Conservation (phyloP, 2,888 invertebrate genomes). For the Pristionchus fissidentatus region DNA sequence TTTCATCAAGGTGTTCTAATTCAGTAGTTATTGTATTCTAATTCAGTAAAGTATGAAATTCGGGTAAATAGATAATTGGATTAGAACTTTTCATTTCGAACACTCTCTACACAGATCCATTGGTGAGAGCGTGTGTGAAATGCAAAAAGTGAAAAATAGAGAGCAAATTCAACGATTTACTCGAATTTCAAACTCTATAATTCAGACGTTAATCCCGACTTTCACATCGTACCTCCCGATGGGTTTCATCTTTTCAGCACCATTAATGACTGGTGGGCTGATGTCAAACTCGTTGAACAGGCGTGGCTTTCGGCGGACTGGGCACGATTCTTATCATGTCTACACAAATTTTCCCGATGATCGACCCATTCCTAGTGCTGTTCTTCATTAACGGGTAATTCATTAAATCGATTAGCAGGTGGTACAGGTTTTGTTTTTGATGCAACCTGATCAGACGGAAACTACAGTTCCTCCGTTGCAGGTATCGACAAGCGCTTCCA, state of each 20-base stretch:
- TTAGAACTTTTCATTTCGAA: too few species aligned
- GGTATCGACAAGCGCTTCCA: background rate
- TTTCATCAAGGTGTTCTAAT: too few species aligned
- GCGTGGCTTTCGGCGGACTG: background rate
- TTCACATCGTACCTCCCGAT: background rate
- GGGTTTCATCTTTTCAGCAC: background rate
- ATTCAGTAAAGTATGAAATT: too few species aligned
- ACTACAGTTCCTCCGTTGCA: background rate
- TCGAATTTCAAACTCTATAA: background rate
- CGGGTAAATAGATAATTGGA: too few species aligned
- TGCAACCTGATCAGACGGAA: too few species aligned
- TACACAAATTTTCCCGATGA: background rate
- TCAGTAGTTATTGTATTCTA: too few species aligned
- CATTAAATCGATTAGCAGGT: too few species aligned
- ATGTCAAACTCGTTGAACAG: background rate
- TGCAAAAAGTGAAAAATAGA: too few species aligned
- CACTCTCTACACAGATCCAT: too few species aligned
- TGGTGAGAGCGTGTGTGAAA: too few species aligned
- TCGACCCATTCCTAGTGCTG: background rate
- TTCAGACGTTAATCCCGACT: background rate
- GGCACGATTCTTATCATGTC: constrained; percentile 8
- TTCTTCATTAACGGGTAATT: background rate
- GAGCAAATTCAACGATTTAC: too few species aligned
- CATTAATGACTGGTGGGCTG: background rate
- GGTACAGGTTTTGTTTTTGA: too few species aligned